Evolutionary conservation across 2,113 vertebrate genomes (phyloP).

Genomic region (Myxocyprinus asiaticus): DNA sequence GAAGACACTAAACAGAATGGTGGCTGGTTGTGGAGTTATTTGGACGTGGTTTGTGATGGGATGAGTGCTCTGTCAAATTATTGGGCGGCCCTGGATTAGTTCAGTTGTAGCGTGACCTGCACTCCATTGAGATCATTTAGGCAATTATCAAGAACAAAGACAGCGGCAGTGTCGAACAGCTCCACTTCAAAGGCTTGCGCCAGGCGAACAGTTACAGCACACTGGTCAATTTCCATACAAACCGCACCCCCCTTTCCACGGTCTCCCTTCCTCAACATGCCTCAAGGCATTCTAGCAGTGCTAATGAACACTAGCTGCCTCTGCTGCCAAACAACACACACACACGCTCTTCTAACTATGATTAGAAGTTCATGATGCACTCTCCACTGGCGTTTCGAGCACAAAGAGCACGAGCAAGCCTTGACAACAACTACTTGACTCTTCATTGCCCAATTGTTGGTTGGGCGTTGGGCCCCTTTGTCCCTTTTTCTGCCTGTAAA

Average conservation of each 20-base stretch:
- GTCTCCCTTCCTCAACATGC: slow-evolving; percentile 65
- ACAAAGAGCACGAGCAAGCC: slow-evolving; percentile 64
- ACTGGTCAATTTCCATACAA: slow-evolving; percentile 84
- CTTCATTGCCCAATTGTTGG: slow-evolving; percentile 40
- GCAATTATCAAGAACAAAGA: slow-evolving; percentile 85
- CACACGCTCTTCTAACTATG: slow-evolving; percentile 51
- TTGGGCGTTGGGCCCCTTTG: slow-evolving; percentile 31
- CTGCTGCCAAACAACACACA: slow-evolving; percentile 21
- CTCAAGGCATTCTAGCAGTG: slow-evolving; percentile 75
- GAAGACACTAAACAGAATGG: slow-evolving; percentile 71
- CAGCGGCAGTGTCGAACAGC: slow-evolving; percentile 72
- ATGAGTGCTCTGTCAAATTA: slow-evolving; percentile 74
- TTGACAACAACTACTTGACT: slow-evolving; percentile 49
- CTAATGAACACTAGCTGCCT: slow-evolving; percentile 74
- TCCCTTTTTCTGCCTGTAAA: slow-evolving; percentile 41
- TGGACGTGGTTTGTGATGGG: slow-evolving; percentile 36
- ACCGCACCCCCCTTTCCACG: slow-evolving; percentile 50
- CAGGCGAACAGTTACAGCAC: slow-evolving; percentile 78
- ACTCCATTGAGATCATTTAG: slow-evolving; percentile 83
- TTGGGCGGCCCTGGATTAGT: slow-evolving; percentile 77
- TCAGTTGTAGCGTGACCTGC: slow-evolving; percentile 71
- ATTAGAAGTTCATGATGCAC: slow-evolving; percentile 68
- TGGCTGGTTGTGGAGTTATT: slow-evolving; percentile 2
- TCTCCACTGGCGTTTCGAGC: slow-evolving; percentile 55
- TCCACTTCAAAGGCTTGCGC: slow-evolving; percentile 77